Conservation (phyloP, 1,140 invertebrate genomes). For the Tetramorium parvispinum region DNA sequence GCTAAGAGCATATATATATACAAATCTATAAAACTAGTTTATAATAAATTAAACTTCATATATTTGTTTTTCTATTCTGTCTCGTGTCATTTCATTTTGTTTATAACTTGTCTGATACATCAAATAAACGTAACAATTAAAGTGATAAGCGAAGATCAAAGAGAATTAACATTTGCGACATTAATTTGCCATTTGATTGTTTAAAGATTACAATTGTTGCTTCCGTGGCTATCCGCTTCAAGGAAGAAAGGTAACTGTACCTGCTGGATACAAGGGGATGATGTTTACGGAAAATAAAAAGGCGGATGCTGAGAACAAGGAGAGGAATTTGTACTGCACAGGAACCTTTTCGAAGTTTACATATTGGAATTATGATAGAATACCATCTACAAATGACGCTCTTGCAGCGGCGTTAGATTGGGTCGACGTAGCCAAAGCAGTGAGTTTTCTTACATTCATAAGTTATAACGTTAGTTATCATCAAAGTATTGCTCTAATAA, state of each 20-base stretch:
- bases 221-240: constrained; percentile 90
- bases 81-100: background rate
- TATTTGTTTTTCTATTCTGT: background rate
- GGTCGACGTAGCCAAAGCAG: constrained; percentile 91
- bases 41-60: background rate
- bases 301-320: constrained; percentile 86
- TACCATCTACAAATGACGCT: constrained; percentile 90
- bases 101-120: background rate
- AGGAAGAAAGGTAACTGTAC: constrained; percentile 88
- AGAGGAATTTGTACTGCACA: constrained; percentile 88
- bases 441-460: constrained; percentile 84
- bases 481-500: constrained; percentile 35
- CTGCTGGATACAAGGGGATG: constrained; percentile 89
- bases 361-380: constrained; percentile 93
- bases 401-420: constrained; percentile 90
- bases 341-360: constrained; percentile 89
- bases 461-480: constrained; percentile 8
- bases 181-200: constrained; percentile 67
- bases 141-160: background rate
- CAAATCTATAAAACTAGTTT: background rate
- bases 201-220: constrained; percentile 85
- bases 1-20: background rate
- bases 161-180: background rate
- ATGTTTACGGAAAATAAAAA: constrained; percentile 88
- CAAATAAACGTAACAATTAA: constrained; percentile 11